A percentile compares a stretch with the other conserved stretches of the same genome.
Evolutionary conservation across 2,113 vertebrate genomes (phyloP).

Genomic region (Melanostigma gelatinosum): DNA sequence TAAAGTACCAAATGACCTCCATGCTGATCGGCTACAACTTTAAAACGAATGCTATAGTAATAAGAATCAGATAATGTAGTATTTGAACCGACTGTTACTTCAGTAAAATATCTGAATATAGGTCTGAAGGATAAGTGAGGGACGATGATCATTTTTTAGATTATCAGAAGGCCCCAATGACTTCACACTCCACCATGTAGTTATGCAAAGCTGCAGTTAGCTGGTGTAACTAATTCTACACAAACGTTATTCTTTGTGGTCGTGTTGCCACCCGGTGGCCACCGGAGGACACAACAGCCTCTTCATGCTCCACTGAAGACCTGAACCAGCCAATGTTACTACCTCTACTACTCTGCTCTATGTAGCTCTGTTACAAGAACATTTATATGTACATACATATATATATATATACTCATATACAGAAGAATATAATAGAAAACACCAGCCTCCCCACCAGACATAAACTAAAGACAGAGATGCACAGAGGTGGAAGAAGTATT

Average conservation of each 20-base stretch:
- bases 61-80: not conserved
- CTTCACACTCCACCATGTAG: not conserved
- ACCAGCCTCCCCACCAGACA: not conserved
- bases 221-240: not conserved
- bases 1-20: not conserved
- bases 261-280: conserved; percentile 64
- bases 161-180: not conserved
- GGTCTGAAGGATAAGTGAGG: not conserved
- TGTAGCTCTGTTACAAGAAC: not conserved
- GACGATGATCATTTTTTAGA: not conserved
- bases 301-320: not conserved
- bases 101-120: not conserved
- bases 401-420: not conserved
- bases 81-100: not conserved
- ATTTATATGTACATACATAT: too few relatives aligned
- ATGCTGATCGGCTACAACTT: not conserved
- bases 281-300: conserved; percentile 11
- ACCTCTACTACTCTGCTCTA: not conserved
- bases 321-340: not conserved
- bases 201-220: not conserved
- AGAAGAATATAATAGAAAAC: not conserved
- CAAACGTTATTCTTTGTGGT: conserved; percentile 1
- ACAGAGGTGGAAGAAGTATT: not conserved
- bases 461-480: not conserved
- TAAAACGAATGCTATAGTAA: not conserved